Evolutionary conservation across 2,888 invertebrate species (phyloP).

Genomic region (Dynastes tityus): DNA sequence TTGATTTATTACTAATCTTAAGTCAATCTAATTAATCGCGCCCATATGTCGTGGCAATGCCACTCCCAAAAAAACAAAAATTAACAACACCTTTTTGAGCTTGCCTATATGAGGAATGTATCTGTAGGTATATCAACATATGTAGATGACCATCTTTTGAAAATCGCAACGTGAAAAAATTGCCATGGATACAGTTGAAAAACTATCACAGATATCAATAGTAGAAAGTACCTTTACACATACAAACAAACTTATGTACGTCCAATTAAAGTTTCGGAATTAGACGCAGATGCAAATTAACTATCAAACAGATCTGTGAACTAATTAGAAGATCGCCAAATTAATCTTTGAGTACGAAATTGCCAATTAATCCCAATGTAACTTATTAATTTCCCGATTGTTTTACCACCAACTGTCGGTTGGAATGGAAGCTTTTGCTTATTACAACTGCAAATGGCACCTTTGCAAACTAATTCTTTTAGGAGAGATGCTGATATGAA

Average conservation of each 20-base stretch:
- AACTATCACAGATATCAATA: conserved; percentile 2
- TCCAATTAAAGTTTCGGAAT: not conserved
- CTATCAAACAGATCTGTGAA: not conserved
- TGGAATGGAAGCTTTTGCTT: not conserved
- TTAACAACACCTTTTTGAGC: conserved; percentile 4
- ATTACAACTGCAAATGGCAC: not conserved
- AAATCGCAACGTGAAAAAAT: conserved; percentile 1
- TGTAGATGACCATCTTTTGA: not conserved
- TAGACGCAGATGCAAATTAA: not conserved
- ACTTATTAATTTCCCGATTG: not conserved
- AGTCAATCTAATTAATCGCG: not conserved
- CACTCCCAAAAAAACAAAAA: conserved; percentile 2
- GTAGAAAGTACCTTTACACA: not conserved
- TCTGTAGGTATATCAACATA: not conserved
- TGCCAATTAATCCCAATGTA: conserved; percentile 1
- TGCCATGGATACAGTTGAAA: not conserved
- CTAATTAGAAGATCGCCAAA: conserved; percentile 9
- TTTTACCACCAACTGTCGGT: not conserved
- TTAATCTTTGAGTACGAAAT: not conserved
- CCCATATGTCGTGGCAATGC: not conserved
- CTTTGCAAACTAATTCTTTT: not conserved
- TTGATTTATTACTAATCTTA: conserved; percentile 20
- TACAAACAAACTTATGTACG: not conserved
- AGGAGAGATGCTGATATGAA: not conserved
- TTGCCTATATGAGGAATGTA: not conserved